A percentile compares a stretch with the other conserved stretches of the same genome.
phyloP scores from a whole-genome alignment of 2,113 vertebrate species.

The Myrmecobius fasciatus region DNA sequence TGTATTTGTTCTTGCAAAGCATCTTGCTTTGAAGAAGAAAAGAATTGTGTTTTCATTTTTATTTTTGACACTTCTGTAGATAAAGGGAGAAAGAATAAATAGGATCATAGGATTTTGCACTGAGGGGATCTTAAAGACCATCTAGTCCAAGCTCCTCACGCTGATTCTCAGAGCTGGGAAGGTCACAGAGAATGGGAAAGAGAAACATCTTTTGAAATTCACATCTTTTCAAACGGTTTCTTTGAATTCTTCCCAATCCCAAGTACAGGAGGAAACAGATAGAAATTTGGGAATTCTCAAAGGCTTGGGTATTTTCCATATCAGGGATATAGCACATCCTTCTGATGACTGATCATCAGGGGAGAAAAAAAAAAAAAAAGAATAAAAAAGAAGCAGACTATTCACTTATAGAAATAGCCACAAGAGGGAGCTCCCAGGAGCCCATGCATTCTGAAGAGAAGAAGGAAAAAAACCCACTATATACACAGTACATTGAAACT shows the following conservation, averaged over 20 bases:
- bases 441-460: neutral
- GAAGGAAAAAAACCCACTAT: neutral
- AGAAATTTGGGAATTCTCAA: neutral
- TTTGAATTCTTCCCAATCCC: neutral
- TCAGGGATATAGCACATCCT: neutral
- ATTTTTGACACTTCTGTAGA: neutral
- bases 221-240: neutral
- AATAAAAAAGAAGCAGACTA: neutral
- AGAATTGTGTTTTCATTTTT: neutral
- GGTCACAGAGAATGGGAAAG: constrained; percentile 9
- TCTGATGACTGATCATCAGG: neutral
- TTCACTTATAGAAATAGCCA: constrained; percentile 38
- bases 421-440: constrained; percentile 66
- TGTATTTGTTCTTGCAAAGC: neutral
- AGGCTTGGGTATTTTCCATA: fast-evolving
- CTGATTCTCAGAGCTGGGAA: neutral
- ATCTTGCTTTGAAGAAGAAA: neutral
- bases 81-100: neutral
- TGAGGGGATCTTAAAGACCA: neutral
- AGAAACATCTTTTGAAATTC: neutral
- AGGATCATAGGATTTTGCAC: neutral
- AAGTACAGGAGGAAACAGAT: neutral
- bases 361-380: fast-evolving
- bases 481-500: neutral
- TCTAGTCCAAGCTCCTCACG: neutral